phyloP scores from a whole-genome alignment of 2,888 invertebrate genomes.

The Drosophila cracens region DNA sequence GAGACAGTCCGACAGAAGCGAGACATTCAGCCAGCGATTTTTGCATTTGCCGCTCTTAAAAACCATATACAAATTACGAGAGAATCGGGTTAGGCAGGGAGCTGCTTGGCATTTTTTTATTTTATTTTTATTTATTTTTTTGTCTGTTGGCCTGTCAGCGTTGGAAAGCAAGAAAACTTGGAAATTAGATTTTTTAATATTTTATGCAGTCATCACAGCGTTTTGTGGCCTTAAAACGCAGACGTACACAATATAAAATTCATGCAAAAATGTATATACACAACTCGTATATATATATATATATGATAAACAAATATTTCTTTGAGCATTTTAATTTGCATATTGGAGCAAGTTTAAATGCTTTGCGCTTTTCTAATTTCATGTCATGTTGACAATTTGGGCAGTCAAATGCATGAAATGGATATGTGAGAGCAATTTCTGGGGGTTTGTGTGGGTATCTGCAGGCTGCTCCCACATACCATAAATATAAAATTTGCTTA shows the following conservation, averaged over 20 bases:
- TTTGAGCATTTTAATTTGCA: slow-evolving; percentile 66
- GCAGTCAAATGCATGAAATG: slow-evolving; percentile 73
- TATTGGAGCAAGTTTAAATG: slow-evolving; percentile 70
- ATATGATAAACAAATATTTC: slow-evolving; percentile 49
- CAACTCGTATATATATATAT: slow-evolving; percentile 7
- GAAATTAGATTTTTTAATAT: slow-evolving; percentile 80
- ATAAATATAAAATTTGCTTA: slow-evolving; percentile 41
- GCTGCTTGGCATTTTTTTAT: slow-evolving; percentile 12
- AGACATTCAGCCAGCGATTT: slow-evolving; percentile 69
- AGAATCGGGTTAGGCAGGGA: slow-evolving; percentile 5
- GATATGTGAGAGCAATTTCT: slow-evolving; percentile 63
- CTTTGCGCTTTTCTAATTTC: slow-evolving; percentile 77
- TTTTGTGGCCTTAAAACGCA: slow-evolving; percentile 71
- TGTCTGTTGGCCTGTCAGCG: slow-evolving; percentile 45
- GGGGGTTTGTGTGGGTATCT: background rate
- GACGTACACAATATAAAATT: slow-evolving; percentile 61
- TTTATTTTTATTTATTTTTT: background rate
- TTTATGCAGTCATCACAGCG: slow-evolving; percentile 71
- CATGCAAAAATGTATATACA: slow-evolving; percentile 51
- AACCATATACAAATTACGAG: slow-evolving; percentile 74
- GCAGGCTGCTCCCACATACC: slow-evolving; percentile 2
- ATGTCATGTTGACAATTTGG: slow-evolving; percentile 78
- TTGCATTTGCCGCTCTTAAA: slow-evolving; percentile 73
- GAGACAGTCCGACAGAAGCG: slow-evolving; percentile 25
- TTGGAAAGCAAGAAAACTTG: slow-evolving; percentile 55